These are phyloP conservation scores for Calidris pygmaea DNA, from an alignment of 2,113 vertebrate genomes.

Conservation along the genomic window DNA sequence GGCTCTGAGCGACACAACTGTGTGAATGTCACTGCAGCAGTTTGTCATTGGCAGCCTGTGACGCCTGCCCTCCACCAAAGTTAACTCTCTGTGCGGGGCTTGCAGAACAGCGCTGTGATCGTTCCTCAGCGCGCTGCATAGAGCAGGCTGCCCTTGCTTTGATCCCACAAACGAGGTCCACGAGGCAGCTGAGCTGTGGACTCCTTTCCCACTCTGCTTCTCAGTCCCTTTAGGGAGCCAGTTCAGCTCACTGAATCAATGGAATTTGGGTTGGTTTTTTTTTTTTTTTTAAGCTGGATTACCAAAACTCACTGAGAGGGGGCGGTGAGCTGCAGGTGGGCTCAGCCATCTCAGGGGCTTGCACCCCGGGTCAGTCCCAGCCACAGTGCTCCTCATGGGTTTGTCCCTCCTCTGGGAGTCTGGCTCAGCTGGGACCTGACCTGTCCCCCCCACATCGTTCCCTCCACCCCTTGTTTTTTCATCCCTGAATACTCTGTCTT, in stretches of 20 bases:
- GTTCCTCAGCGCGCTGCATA: not conserved
- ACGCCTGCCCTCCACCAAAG: not conserved
- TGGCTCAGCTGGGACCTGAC: not conserved
- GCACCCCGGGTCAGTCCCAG: not conserved
- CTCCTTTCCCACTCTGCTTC: not conserved
- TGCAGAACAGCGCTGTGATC: rapidly evolving
- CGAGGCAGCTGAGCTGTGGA: not conserved
- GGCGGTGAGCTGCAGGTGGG: not conserved
- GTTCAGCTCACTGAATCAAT: not conserved
- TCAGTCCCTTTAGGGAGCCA: not conserved
- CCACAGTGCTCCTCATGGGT: not conserved
- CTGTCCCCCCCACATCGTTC: not conserved
- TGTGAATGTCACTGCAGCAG: constrained; percentile 40
- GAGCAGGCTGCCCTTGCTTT: not conserved
- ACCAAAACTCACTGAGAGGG: not conserved
- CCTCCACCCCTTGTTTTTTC: not conserved
- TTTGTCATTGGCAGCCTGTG: constrained; percentile 17
- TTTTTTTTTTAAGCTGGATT: not conserved
- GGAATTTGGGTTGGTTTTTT: not conserved
- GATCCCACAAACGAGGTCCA: not conserved
- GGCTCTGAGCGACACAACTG: not conserved
- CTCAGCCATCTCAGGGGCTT: not conserved
- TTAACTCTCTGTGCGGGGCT: not conserved
- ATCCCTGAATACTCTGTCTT: not conserved
- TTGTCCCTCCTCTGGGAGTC: not conserved